Conservation (phyloP, 1,140 invertebrate species). For the Bilobella aurantiaca region DNA sequence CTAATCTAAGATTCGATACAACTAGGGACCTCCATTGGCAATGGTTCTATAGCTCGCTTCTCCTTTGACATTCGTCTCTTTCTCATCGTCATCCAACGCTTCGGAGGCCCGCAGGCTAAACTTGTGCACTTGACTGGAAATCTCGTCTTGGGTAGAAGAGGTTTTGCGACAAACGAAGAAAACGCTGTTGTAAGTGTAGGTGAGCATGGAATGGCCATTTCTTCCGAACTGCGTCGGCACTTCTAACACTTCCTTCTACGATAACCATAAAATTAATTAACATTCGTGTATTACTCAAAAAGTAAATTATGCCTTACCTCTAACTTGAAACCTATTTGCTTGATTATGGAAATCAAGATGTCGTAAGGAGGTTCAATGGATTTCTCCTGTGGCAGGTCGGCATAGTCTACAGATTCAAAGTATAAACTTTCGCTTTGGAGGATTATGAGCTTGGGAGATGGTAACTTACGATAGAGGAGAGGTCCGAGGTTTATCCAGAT, state of each 20-base stretch:
- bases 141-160: background rate
- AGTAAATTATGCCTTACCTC: conserved; percentile 49
- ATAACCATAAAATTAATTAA: conserved; percentile 36
- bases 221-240: conserved; percentile 80
- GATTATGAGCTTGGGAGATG: background rate
- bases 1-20: too few relatives aligned
- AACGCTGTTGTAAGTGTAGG: conserved; percentile 77
- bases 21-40: too few relatives aligned
- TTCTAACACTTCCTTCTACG: conserved; percentile 62
- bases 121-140: background rate
- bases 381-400: conserved; percentile 73
- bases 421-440: background rate
- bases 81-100: background rate
- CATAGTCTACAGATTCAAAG: conserved; percentile 76
- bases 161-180: conserved; percentile 74
- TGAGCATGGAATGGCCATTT: conserved; percentile 85
- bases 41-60: too few relatives aligned
- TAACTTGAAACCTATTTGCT: conserved; percentile 74
- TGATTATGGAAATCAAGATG: conserved; percentile 68
- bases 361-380: conserved; percentile 92
- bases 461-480: conserved; percentile 55
- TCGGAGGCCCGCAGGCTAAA: background rate
- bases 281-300: conserved; percentile 3
- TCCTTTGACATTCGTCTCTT: background rate
- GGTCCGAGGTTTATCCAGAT: conserved; percentile 87